These are phyloP conservation scores for Clusia tigrina DNA, from an alignment of 2,888 invertebrate species.

Conservation along the genomic window DNA sequence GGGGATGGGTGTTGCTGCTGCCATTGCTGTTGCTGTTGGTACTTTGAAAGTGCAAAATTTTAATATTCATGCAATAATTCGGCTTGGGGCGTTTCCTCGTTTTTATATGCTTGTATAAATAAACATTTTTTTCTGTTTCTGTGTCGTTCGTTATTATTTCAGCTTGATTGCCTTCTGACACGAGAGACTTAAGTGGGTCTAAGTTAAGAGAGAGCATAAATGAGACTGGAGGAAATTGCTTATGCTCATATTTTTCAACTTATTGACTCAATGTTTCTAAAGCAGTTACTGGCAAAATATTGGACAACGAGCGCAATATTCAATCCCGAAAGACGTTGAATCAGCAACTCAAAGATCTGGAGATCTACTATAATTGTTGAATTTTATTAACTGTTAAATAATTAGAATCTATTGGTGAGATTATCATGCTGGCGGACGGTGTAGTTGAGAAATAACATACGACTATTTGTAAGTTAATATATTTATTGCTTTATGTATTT, in stretches of 20 bases:
- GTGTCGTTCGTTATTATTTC: constrained; percentile 36
- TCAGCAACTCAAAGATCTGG: too few relatives aligned
- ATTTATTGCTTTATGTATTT: too few relatives aligned
- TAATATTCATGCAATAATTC: constrained; percentile 18
- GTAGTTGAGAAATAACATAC: too few relatives aligned
- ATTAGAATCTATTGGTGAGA: too few relatives aligned
- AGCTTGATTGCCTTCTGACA: constrained; percentile 51
- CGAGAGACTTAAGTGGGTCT: constrained; percentile 43
- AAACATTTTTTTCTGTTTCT: constrained; percentile 29
- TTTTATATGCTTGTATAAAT: constrained; percentile 6
- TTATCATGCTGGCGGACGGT: too few relatives aligned
- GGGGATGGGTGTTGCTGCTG: constrained; percentile 14
- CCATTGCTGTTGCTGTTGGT: constrained; percentile 12
- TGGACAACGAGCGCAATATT: too few relatives aligned
- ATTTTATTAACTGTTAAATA: too few relatives aligned
- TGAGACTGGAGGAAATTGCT: constrained; percentile 38
- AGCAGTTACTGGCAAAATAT: constrained; percentile 1
- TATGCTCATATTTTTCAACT: constrained; percentile 40
- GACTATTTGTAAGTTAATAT: too few relatives aligned
- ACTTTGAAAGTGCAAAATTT: constrained; percentile 23
- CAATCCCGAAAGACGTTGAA: too few relatives aligned
- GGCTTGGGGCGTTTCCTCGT: constrained; percentile 32
- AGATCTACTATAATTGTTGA: too few relatives aligned
- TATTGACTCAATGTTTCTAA: constrained; percentile 10
- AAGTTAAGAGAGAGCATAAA: too few relatives aligned